Conservation (phyloP, 1,140 invertebrate species). For the Solen grandis region DNA sequence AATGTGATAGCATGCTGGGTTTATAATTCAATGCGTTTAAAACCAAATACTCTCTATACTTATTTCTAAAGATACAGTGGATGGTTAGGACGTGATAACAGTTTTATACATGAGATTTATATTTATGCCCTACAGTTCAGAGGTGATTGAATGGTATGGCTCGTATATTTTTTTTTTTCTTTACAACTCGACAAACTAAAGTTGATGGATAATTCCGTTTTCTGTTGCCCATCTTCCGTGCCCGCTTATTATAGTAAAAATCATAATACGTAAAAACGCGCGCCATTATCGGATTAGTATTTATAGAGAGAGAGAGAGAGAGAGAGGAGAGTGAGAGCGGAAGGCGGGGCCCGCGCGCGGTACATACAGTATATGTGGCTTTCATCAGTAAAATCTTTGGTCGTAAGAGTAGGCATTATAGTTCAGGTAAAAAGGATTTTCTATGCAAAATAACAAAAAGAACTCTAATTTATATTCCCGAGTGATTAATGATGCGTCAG, state of each 20-base stretch:
- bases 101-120: too few relatives aligned
- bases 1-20: too few relatives aligned
- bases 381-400: slow-evolving; percentile 15
- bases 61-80: too few relatives aligned
- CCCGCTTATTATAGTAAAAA: not conserved
- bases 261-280: not conserved
- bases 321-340: too few relatives aligned
- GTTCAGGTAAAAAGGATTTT: slow-evolving; percentile 14
- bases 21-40: too few relatives aligned
- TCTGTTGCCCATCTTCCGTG: not conserved
- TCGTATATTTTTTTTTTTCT: not conserved
- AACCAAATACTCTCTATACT: too few relatives aligned
- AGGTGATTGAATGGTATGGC: not conserved
- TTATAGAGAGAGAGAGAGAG: not conserved
- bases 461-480: too few relatives aligned
- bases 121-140: too few relatives aligned
- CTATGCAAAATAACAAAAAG: slow-evolving; percentile 24
- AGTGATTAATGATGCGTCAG: too few relatives aligned
- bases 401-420: slow-evolving; percentile 12
- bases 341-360: too few relatives aligned
- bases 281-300: not conserved
- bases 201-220: not conserved
- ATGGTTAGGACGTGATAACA: too few relatives aligned
- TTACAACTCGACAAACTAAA: too few relatives aligned
- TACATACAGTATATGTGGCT: slow-evolving; percentile 36